phyloP scores from a whole-genome alignment of 2,888 invertebrate species.

The Mythimna vitellina region DNA sequence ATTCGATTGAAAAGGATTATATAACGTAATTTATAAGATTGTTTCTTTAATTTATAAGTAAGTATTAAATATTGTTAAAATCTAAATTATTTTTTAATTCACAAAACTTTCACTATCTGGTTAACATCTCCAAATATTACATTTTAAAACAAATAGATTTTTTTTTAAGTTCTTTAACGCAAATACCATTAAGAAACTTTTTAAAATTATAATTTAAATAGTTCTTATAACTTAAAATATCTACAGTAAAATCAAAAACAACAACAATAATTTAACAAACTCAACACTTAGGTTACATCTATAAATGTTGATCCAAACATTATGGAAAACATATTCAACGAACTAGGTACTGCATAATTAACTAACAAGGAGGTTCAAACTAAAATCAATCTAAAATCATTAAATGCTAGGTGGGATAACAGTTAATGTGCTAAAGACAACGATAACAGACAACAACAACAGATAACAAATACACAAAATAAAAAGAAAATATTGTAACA shows the following conservation, averaged over 20 bases:
- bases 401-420: not conserved
- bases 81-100: slow-evolving; percentile 31
- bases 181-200: too few species aligned
- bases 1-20: slow-evolving; percentile 68
- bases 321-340: not conserved
- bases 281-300: slow-evolving; percentile 27
- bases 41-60: slow-evolving; percentile 42
- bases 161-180: too few species aligned
- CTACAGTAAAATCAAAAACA: not conserved
- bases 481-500: not conserved
- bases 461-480: not conserved
- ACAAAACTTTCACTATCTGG: not conserved
- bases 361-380: not conserved
- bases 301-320: not conserved
- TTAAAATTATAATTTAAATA: too few species aligned
- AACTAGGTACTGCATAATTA: not conserved
- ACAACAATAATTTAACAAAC: slow-evolving; percentile 29
- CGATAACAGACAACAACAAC: not conserved
- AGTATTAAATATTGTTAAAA: slow-evolving; percentile 54
- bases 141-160: not conserved
- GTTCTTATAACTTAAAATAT: not conserved
- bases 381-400: not conserved
- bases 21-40: slow-evolving; percentile 53
- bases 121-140: not conserved
- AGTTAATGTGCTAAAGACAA: not conserved